Evolutionary conservation across 2,113 vertebrate genomes (phyloP).

Genomic region (Aptenodytes forsteri): DNA sequence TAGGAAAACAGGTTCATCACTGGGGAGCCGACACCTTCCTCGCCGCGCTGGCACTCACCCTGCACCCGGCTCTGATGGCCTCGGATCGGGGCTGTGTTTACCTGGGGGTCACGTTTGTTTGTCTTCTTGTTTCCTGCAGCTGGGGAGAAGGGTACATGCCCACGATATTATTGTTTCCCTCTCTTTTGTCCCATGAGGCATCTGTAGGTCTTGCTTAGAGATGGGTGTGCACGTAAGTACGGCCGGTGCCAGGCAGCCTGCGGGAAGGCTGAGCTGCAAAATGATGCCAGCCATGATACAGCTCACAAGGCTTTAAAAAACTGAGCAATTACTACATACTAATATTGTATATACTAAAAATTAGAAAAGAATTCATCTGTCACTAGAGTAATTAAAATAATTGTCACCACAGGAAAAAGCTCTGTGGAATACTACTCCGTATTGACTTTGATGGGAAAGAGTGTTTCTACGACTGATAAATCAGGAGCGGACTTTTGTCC

Average conservation of each 20-base stretch:
- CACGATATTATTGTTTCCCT: not conserved
- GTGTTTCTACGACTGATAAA: not conserved
- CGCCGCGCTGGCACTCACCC: not conserved
- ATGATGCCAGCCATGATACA: not conserved
- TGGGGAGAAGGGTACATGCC: not conserved
- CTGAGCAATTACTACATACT: rapidly evolving
- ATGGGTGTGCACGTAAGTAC: rapidly evolving
- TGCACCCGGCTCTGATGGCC: rapidly evolving
- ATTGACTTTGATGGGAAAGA: not conserved
- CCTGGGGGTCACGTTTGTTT: too few species aligned
- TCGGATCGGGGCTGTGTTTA: rapidly evolving
- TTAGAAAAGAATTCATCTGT: not conserved
- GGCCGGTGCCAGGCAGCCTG: not conserved
- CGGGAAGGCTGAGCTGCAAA: not conserved
- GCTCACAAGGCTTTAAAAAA: not conserved
- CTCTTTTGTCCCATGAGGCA: not conserved
- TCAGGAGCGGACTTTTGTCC: not conserved
- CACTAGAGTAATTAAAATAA: not conserved
- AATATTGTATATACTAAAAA: rapidly evolving
- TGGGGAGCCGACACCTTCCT: not conserved
- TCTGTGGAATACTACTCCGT: not conserved
- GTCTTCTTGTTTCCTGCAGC: not conserved
- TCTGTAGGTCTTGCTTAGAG: not conserved
- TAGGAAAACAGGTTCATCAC: not conserved
- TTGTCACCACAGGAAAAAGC: not conserved